These are phyloP conservation scores for Gnatocerus cornutus DNA, from an alignment of 2,888 invertebrate genomes.

Conservation along the genomic window DNA sequence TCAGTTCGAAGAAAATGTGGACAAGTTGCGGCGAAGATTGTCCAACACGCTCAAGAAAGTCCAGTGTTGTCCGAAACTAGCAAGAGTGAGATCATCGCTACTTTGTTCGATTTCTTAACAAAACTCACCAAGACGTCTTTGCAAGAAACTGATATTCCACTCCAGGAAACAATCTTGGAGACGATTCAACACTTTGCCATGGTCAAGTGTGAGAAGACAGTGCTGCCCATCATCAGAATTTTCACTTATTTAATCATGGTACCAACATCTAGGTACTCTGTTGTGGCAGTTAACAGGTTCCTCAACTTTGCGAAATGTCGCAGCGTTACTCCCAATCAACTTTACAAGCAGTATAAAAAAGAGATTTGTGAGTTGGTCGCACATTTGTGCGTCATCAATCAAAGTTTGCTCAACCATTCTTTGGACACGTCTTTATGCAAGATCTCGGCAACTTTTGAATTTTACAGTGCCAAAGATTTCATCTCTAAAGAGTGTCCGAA, in stretches of 20 bases:
- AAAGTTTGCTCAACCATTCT: constrained; percentile 73
- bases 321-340: constrained; percentile 74
- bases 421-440: constrained; percentile 76
- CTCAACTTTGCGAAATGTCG: constrained; percentile 74
- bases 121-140: constrained; percentile 72
- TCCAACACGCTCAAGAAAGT: constrained; percentile 57
- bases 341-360: constrained; percentile 78
- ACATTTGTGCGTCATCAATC: constrained; percentile 76
- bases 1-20: constrained; percentile 67
- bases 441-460: constrained; percentile 80
- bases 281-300: constrained; percentile 75
- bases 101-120: constrained; percentile 71
- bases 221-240: constrained; percentile 73
- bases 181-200: constrained; percentile 74
- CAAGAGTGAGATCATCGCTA: constrained; percentile 70
- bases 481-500: constrained; percentile 81
- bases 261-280: constrained; percentile 74
- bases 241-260: constrained; percentile 78
- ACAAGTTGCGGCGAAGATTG: constrained; percentile 60
- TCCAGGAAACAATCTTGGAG: constrained; percentile 74
- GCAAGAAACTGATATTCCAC: constrained; percentile 72
- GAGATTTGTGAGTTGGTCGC: constrained; percentile 75
- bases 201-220: constrained; percentile 68
- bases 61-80: constrained; percentile 62
- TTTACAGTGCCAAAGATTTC: constrained; percentile 80